Conservation (phyloP, 2,113 vertebrate genomes). For the Notothenia coriiceps region DNA sequence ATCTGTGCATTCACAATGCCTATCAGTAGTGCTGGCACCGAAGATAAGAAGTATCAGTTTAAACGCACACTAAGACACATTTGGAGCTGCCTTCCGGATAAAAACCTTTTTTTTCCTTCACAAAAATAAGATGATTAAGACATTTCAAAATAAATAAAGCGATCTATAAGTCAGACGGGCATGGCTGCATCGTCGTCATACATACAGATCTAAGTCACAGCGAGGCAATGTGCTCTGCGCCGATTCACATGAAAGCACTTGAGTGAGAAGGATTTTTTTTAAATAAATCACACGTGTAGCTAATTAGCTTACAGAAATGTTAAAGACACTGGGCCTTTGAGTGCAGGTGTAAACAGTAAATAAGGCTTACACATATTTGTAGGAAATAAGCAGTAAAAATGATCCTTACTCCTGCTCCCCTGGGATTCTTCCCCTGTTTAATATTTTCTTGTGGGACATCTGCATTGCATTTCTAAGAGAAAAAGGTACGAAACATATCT, state of each 20-base stretch:
- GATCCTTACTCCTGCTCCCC: slow-evolving; percentile 58
- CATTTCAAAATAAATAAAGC: slow-evolving; percentile 69
- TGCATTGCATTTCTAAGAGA: slow-evolving; percentile 62
- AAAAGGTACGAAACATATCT: slow-evolving; percentile 72
- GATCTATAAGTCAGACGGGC: slow-evolving; percentile 73
- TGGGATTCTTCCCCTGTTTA: slow-evolving; percentile 54
- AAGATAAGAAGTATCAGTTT: slow-evolving; percentile 31
- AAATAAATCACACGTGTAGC: slow-evolving; percentile 42
- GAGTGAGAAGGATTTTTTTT: slow-evolving; percentile 21
- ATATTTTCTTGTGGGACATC: slow-evolving; percentile 55
- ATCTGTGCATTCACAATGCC: slow-evolving; percentile 77
- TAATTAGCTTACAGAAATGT: slow-evolving; percentile 69
- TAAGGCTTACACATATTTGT: slow-evolving; percentile 69
- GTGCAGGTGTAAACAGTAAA: slow-evolving; percentile 80
- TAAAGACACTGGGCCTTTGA: slow-evolving; percentile 67
- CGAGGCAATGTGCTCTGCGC: slow-evolving; percentile 42
- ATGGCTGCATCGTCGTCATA: slow-evolving; percentile 70
- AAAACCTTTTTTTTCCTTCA: slow-evolving; percentile 14
- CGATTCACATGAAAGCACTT: slow-evolving; percentile 61
- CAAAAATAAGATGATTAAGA: slow-evolving; percentile 12
- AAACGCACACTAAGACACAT: slow-evolving; percentile 44
- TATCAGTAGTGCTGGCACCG: slow-evolving; percentile 79
- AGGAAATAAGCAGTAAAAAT: slow-evolving; percentile 76
- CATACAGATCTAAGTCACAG: slow-evolving; percentile 65
- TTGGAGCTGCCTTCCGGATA: slow-evolving; percentile 73